Conservation (phyloP, 2,113 vertebrate species). For the Uropsilus gracilis region DNA sequence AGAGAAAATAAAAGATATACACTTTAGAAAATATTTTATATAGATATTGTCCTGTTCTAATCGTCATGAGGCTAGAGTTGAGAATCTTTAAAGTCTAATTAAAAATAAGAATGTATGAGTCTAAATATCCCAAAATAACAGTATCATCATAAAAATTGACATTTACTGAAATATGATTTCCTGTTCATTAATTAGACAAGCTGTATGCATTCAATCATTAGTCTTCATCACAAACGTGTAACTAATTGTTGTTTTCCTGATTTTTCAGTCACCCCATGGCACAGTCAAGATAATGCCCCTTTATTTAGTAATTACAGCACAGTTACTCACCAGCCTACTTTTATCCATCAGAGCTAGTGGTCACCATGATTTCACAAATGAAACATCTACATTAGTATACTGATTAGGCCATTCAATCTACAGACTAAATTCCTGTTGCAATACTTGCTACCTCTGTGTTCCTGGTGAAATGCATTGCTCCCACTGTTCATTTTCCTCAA, state of each 20-base stretch:
- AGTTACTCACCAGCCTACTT: not conserved
- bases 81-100: not conserved
- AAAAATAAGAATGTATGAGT: not conserved
- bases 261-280: not conserved
- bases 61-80: not conserved
- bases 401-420: not conserved
- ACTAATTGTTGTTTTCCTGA: not conserved
- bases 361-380: not conserved
- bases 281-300: not conserved
- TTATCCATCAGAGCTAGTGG: not conserved
- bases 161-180: not conserved
- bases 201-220: not conserved
- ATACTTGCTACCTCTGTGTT: not conserved
- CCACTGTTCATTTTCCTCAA: not conserved
- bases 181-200: not conserved
- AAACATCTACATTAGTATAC: not conserved
- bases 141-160: not conserved
- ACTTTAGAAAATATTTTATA: not conserved
- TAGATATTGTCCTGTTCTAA: not conserved
- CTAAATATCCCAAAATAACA: not conserved
- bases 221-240: not conserved
- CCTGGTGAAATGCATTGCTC: not conserved
- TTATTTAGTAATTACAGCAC: not conserved
- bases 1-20: not conserved
- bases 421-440: not conserved